phyloP scores from a whole-genome alignment of 2,797 vertebrate species.

The Myotis findleyi region DNA sequence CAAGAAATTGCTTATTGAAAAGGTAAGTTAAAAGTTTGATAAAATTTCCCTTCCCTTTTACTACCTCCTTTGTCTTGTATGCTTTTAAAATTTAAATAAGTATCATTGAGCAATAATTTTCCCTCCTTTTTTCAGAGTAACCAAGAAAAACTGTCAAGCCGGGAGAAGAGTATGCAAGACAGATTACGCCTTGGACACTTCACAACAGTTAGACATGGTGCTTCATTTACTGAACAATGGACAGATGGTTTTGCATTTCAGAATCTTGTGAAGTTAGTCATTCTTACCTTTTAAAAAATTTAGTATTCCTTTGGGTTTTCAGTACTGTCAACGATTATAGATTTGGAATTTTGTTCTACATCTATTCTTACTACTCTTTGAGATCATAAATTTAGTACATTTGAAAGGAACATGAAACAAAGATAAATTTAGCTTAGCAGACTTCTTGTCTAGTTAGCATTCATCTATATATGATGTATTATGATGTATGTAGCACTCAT shows the following conservation, averaged over 20 bases:
- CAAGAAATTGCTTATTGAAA: constrained; percentile 99
- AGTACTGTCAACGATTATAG: constrained; percentile 76
- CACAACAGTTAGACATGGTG: constrained; percentile 98
- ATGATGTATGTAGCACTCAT: constrained; percentile 28
- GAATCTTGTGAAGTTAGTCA: constrained; percentile 98
- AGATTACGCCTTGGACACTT: constrained; percentile 98
- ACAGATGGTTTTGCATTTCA: constrained; percentile 99
- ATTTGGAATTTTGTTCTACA: constrained; percentile 47
- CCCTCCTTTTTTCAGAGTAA: constrained; percentile 86
- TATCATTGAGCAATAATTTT: constrained; percentile 56
- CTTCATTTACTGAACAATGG: constrained; percentile 99
- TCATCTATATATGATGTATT: constrained; percentile 8
- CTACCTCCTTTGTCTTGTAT: not conserved
- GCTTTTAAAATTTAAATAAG: constrained; percentile 63
- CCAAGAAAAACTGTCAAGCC: constrained; percentile 97
- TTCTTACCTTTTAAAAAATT: constrained; percentile 82
- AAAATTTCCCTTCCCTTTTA: constrained; percentile 3
- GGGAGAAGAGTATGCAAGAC: constrained; percentile 99
- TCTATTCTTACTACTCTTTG: constrained; percentile 18
- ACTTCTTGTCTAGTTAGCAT: constrained; percentile 37
- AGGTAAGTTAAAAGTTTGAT: constrained; percentile 89
- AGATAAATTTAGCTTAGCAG: constrained; percentile 24
- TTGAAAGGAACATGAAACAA: constrained; percentile 63
- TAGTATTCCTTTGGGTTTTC: constrained; percentile 79
- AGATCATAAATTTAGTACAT: constrained; percentile 67